Evolutionary conservation across 2,888 invertebrate species (phyloP), one percentile per base, ranked within the genome.

Genomic region (Ectemnius continuus): DNA sequence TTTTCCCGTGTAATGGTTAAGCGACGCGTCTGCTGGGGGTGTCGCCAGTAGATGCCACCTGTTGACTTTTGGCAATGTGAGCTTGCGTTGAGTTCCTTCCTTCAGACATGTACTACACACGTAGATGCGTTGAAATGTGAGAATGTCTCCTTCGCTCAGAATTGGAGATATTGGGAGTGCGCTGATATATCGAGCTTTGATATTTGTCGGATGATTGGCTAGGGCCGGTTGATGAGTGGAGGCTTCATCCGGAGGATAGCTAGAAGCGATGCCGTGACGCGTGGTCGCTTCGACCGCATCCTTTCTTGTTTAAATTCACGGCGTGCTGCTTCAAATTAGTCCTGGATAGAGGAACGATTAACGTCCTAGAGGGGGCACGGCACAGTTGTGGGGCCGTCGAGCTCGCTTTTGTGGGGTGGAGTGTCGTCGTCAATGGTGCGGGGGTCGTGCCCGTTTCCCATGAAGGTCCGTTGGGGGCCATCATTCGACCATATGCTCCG

Each of bases 401-500:
- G 36, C 61, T 11, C 4, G 36, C 36, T 36, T 36, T 36, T 11
- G 47, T 70, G 64, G 77, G 61, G 76, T 73, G 79, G 81, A 84
- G 84, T 78, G 84, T 79, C 75, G 84, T 79, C 75, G 72, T 77
- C 76, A 83, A 82, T 84, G 84, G 82, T 71, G 70, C 63, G 75
- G 76, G 85, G 81, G 82, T 70, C 75, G 86, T 88, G 88, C 86
- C 84, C 87, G 86, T 87, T 91, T 91, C 91, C 91, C 91, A 91
- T 90, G 91, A 90, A 89, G 88, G 87, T 90, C 87, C 89, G 90
- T 90, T 91, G 90, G 91, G 91, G 90, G 90, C 85, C 84, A 85
- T 86, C 86, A 82, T 64, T 68, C 63, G 81, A 83, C 88, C 90
- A 90, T 89, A 90, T 90, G 88, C 87, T 80, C 72, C 69, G 73